Evolutionary conservation across 2,797 vertebrate genomes (phyloP), one percentile per base, ranked within the genome.

Genomic region (Myotis findleyi): DNA sequence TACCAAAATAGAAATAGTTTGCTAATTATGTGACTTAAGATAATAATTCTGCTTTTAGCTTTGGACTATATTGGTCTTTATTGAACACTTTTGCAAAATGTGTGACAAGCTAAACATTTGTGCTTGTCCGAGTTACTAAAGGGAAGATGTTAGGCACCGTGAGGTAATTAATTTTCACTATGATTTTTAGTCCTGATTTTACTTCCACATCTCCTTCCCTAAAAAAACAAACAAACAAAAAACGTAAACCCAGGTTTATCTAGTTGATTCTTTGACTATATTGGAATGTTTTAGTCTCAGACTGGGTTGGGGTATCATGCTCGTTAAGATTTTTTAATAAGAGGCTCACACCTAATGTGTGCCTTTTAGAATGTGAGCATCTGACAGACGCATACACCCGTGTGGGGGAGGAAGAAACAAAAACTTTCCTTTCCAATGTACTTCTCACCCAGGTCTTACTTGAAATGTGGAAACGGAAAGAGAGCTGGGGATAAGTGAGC

Each of bases 21-120:
- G 14, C 75, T 85, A 91, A 77, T 84, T 83, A 53, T 68, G 3
- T 77, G 49, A 69, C 64, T 89, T 84, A 84, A 92, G 33, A 38
- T 87, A 93, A 83, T 47, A 73, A 66, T 83, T 87, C 62, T 76
- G 21, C 30, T 68, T 93, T 96, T 73, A 73, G 75, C 36, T 76
- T 96, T 79, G 16, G 57, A 30, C 76, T 79, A 27, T 38, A 16
- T 79, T 92, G 33, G 57, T 33, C 33, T 89, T 93, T 84, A 89
- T 47, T 85, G 68, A 91, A 90, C 20, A 71, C 9, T 49, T 93
- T 57, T 90, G 64, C 55, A 91, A 51, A 81, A 59, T 41, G 16
- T 36, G 21, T 87, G 66, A 92, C 80, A 86, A 86, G 6, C n/a
- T 38, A 68, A 93, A 73, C 81, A 44, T 72, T 53, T 84, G 36